Evolutionary conservation across 2,797 vertebrate species (phyloP).

Genomic region (Telmatherina bonti): DNA sequence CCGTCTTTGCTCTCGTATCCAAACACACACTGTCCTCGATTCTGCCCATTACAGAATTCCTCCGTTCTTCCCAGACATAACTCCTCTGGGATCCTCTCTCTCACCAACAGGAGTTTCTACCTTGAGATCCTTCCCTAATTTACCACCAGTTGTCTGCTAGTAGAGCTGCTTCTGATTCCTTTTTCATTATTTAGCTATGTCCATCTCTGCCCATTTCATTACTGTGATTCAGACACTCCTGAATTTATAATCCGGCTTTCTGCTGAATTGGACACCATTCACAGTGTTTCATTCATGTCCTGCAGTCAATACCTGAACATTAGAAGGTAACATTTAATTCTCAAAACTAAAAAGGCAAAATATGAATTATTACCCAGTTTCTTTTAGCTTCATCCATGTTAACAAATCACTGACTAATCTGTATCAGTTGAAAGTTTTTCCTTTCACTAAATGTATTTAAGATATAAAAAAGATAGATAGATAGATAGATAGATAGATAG

Average conservation of each 20-base stretch:
- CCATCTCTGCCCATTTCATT: conserved; percentile 48
- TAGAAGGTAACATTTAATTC: conserved; percentile 1
- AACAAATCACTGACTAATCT: conserved; percentile 13
- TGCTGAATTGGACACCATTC: conserved; percentile 22
- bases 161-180: conserved; percentile 17
- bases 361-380: neutral
- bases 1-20: conserved; percentile 19
- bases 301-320: neutral
- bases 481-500: too few relatives aligned
- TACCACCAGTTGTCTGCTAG: conserved; percentile 29
- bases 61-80: conserved; percentile 38
- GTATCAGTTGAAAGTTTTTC: neutral
- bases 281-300: neutral
- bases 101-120: conserved; percentile 21
- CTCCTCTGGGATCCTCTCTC: conserved; percentile 51
- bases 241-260: conserved; percentile 45
- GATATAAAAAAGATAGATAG: too few relatives aligned
- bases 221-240: conserved; percentile 42
- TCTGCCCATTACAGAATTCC: conserved; percentile 43
- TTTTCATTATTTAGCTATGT: conserved; percentile 42
- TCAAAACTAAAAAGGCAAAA: neutral
- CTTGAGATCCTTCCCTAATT: conserved; percentile 45
- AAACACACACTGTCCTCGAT: neutral
- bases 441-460: neutral
- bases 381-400: neutral